These are phyloP conservation scores for Hydrozoanthus tunicans DNA, from an alignment of 64 coral and sea anemone species.

Conservation along the genomic window DNA sequence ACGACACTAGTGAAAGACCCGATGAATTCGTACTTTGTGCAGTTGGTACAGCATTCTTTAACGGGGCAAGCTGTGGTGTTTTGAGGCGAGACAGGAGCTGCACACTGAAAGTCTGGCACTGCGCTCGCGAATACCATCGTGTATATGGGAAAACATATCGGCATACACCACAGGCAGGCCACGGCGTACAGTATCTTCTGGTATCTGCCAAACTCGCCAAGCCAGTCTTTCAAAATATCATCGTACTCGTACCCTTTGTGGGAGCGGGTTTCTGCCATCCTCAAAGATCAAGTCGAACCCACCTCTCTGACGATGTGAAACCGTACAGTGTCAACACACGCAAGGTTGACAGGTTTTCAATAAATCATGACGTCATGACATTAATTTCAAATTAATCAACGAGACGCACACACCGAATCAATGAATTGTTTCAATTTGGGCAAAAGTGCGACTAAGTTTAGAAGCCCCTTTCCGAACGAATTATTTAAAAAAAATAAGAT, in stretches of 20 bases:
- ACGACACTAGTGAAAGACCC: constrained; percentile 42
- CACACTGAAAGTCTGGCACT: constrained; percentile 15
- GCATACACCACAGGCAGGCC: constrained; percentile 37
- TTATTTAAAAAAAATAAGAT: no score
- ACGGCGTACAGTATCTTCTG: constrained; percentile 32
- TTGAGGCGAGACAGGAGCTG: not conserved
- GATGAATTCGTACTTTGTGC: constrained; percentile 35
- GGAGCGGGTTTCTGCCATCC: constrained; percentile 4
- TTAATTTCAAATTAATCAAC: no score
- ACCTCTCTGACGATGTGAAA: no score
- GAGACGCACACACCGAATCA: no score
- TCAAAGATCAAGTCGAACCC: not conserved
- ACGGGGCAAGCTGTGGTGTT: not conserved
- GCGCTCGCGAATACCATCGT: constrained; percentile 58
- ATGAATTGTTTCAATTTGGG: no score
- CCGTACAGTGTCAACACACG: no score
- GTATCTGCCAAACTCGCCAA: constrained; percentile 50
- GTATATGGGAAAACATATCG: constrained; percentile 45
- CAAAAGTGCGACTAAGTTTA: no score
- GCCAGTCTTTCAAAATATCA: constrained; percentile 26
- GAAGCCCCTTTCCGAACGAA: no score
- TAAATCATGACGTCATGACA: no score
- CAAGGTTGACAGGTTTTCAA: no score
- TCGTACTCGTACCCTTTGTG: constrained; percentile 18
- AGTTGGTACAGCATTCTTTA: constrained; percentile 27